A percentile compares a stretch with the other conserved stretches of the same genome.
Conservation (phyloP, 2,888 invertebrate species). For the Napeogenes sylphis region DNA sequence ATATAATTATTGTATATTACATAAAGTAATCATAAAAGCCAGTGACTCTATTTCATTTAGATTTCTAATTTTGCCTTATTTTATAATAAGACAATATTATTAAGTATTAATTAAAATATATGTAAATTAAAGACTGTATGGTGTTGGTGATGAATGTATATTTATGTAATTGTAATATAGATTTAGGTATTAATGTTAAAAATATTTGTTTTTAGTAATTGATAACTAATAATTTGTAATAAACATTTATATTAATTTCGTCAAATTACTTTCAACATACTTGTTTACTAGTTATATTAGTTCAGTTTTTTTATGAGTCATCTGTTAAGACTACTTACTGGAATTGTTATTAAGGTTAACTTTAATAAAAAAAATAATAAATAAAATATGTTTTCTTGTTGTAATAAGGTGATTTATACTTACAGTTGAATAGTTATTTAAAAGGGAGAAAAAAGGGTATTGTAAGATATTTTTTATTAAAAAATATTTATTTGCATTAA, state of each 20-base stretch:
- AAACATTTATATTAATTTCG: too few species aligned
- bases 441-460: slow-evolving; percentile 7
- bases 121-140: slow-evolving; percentile 23
- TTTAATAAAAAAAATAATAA: too few species aligned
- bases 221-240: slow-evolving; percentile 16
- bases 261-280: too few species aligned
- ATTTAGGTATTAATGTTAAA: slow-evolving; percentile 1
- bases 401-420: too few species aligned
- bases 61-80: slow-evolving; percentile 18
- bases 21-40: slow-evolving; percentile 8
- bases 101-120: slow-evolving; percentile 18
- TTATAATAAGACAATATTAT: slow-evolving; percentile 23
- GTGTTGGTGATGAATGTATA: slow-evolving; percentile 14
- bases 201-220: slow-evolving; percentile 7
- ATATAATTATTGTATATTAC: not conserved
- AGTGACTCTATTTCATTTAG: slow-evolving; percentile 18
- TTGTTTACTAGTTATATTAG: too few species aligned
- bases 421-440: too few species aligned
- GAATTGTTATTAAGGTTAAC: too few species aligned
- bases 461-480: slow-evolving; percentile 9
- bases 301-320: not conserved
- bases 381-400: too few species aligned
- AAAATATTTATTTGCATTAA: slow-evolving; percentile 8
- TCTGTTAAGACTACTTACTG: not conserved
- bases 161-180: slow-evolving; percentile 14